Percentiles rank a stretch among this genome's conserved stretches.
Evolutionary conservation across 2,113 vertebrate genomes (phyloP).

Genomic region (Lampris megalopsis): DNA sequence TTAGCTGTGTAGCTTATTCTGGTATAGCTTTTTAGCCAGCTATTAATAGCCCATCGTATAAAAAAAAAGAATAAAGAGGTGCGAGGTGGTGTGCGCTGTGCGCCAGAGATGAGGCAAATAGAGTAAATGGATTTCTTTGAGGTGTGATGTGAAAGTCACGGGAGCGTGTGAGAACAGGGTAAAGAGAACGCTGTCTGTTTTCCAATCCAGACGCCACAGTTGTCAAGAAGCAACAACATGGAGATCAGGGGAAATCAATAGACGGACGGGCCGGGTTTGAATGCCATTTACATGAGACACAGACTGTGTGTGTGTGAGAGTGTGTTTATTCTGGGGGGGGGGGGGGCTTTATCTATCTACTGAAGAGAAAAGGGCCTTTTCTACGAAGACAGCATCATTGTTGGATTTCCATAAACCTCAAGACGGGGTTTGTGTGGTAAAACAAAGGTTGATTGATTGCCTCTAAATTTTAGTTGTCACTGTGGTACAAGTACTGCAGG

Average conservation of each 20-base stretch:
- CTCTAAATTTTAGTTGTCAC: conserved; percentile 74
- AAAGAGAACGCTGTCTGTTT: background rate
- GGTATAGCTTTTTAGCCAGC: no score
- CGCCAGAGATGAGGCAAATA: conserved; percentile 9
- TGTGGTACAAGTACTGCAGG: conserved; percentile 61
- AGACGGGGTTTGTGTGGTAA: conserved; percentile 78
- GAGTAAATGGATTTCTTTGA: conserved; percentile 26
- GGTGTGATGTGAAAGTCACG: conserved; percentile 9
- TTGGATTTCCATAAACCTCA: conserved; percentile 75
- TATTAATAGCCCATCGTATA: no score
- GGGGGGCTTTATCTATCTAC: conserved; percentile 58
- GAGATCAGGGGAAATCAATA: conserved; percentile 30
- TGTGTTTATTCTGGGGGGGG: conserved; percentile 11
- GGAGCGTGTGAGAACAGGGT: conserved; percentile 3
- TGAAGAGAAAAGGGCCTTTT: conserved; percentile 49
- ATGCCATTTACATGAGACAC: conserved; percentile 39
- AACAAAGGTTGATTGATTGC: conserved; percentile 84
- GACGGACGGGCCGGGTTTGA: conserved; percentile 7
- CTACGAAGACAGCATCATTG: conserved; percentile 63
- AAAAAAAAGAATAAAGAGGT: background rate
- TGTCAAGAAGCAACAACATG: conserved; percentile 7
- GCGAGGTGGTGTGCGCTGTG: background rate
- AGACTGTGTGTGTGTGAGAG: conserved; percentile 8
- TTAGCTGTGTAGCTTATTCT: no score
- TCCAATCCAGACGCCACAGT: conserved; percentile 5